These are phyloP conservation scores for Astyanax mexicanus DNA, from an alignment of 2,797 vertebrate species.

Conservation along the genomic window DNA sequence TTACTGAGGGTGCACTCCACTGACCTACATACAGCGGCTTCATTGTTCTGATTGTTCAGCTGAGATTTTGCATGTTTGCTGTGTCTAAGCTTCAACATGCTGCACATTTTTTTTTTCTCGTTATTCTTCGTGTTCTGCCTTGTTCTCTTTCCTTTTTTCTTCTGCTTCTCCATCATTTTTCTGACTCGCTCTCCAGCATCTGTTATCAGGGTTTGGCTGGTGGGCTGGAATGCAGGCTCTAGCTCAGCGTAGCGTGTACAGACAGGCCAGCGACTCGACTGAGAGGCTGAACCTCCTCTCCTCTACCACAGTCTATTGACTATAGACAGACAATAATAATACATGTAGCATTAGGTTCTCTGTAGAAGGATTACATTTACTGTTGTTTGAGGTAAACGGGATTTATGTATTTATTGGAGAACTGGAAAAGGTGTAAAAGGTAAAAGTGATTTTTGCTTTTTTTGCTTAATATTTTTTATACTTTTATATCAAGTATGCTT, in stretches of 20 bases:
- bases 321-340: constrained; percentile 50
- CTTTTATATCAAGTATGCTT: neutral
- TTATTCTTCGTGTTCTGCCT: constrained; percentile 22
- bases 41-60: constrained; percentile 35
- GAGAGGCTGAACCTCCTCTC: constrained; percentile 45
- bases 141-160: constrained; percentile 11
- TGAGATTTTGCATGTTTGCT: constrained; percentile 9
- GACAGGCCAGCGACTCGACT: constrained; percentile 71
- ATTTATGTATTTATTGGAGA: constrained; percentile 64
- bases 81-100: constrained; percentile 34
- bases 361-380: constrained; percentile 7
- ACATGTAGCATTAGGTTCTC: constrained; percentile 38
- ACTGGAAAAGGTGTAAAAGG: constrained; percentile 72
- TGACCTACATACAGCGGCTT: constrained; percentile 39
- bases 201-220: constrained; percentile 68
- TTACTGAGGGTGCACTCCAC: constrained; percentile 22
- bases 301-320: constrained; percentile 44
- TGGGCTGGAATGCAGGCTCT: constrained; percentile 76
- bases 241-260: constrained; percentile 73
- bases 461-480: no score
- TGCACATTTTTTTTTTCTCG: constrained; percentile 50
- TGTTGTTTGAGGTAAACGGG: constrained; percentile 47
- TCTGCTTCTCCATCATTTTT: constrained; percentile 42
- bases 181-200: constrained; percentile 25
- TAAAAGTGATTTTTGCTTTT: constrained; percentile 59